phyloP scores from a whole-genome alignment of 2,113 vertebrate species.

The Anoplopoma fimbria region DNA sequence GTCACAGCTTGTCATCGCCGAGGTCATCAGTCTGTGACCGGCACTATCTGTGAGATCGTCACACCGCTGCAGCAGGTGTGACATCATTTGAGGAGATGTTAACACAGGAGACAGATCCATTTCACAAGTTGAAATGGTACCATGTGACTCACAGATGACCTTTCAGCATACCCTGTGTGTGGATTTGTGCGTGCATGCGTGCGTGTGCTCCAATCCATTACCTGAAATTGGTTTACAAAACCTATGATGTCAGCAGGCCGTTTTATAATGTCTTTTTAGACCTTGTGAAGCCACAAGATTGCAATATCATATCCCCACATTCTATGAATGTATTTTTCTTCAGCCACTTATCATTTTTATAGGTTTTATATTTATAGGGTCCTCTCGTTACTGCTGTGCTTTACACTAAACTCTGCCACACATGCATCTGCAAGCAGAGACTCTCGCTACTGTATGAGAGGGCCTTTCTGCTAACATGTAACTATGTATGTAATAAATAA shows the following conservation, averaged over 20 bases:
- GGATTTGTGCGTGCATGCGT: constrained; percentile 4
- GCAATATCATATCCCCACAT: constrained; percentile 45
- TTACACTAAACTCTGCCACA: constrained; percentile 42
- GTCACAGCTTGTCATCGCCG: constrained; percentile 47
- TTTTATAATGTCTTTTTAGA: constrained; percentile 65
- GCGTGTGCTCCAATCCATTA: constrained; percentile 58
- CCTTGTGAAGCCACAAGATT: constrained; percentile 55
- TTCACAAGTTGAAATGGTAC: constrained; percentile 53
- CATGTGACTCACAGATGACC: constrained; percentile 72
- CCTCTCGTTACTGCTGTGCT: constrained; percentile 17
- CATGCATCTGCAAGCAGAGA: constrained; percentile 13
- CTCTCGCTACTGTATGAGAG: constrained; percentile 13
- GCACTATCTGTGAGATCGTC: constrained; percentile 56
- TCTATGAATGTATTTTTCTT: constrained; percentile 37
- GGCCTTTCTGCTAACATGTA: constrained; percentile 47
- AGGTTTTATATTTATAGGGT: constrained; percentile 46
- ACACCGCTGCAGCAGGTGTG: constrained; percentile 54
- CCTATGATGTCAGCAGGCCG: constrained; percentile 62
- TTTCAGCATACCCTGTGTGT: constrained; percentile 57
- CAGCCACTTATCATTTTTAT: constrained; percentile 50
- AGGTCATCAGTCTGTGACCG: constrained; percentile 65
- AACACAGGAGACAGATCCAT: constrained; percentile 41
- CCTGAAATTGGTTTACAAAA: constrained; percentile 72
- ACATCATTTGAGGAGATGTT: constrained; percentile 62
- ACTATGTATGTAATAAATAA: constrained; percentile 51